A percentile compares a stretch with the other conserved stretches of the same genome.
These are phyloP conservation scores for Laspeyria flexula DNA, from an alignment of 2,888 invertebrate species.

Conservation along the genomic window DNA sequence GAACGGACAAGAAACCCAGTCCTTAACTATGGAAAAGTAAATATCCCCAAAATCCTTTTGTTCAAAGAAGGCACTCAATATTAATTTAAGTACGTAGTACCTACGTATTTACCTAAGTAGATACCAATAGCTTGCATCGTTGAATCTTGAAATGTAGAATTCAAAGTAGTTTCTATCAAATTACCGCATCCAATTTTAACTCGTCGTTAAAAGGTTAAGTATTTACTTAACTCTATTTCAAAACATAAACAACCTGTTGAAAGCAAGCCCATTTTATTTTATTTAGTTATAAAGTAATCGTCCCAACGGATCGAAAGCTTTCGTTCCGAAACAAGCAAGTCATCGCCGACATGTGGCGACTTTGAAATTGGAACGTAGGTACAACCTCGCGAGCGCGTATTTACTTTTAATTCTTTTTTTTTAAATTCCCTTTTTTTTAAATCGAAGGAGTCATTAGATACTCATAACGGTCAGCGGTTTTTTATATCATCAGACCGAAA, in stretches of 20 bases:
- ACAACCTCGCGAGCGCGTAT: constrained; percentile 63
- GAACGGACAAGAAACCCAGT: too few species aligned
- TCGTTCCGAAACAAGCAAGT: constrained; percentile 65
- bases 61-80: too few species aligned
- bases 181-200: too few species aligned
- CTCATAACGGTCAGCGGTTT: constrained; percentile 76
- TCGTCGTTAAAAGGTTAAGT: neutral
- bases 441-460: constrained; percentile 78
- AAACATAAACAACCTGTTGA: constrained; percentile 47
- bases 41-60: too few species aligned
- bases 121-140: too few species aligned
- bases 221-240: constrained; percentile 15
- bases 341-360: constrained; percentile 80
- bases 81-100: too few species aligned
- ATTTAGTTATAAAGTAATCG: constrained; percentile 51
- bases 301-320: constrained; percentile 38
- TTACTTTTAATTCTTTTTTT: constrained; percentile 67
- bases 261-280: constrained; percentile 44
- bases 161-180: too few species aligned
- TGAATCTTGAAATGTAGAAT: too few species aligned
- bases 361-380: constrained; percentile 73
- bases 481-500: constrained; percentile 58
- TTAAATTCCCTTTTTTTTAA: constrained; percentile 44
- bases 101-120: too few species aligned
- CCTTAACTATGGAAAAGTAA: too few species aligned